phyloP scores from a whole-genome alignment of 2,888 invertebrate species.

The Griposia aprilina region DNA sequence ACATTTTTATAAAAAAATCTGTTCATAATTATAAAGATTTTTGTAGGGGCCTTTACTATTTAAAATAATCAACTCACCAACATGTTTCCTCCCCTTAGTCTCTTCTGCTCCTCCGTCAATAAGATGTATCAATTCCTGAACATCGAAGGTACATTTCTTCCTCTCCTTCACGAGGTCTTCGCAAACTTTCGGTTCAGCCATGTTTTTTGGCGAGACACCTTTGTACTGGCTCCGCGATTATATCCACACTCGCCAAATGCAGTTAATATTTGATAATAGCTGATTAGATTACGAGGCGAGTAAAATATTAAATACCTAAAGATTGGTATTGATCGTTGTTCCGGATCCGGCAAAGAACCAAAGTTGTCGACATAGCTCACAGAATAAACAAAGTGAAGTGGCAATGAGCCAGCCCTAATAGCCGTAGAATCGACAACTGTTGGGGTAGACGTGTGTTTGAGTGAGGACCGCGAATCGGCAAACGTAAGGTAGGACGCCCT shows the following conservation, averaged over 20 bases:
- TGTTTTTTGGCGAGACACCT: constrained; percentile 54
- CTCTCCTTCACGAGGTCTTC: constrained; percentile 93
- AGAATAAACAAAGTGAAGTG: neutral
- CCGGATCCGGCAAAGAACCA: neutral
- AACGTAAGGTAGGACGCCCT: neutral
- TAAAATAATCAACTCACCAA: constrained; percentile 73
- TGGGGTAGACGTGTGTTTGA: neutral
- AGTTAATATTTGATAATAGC: constrained; percentile 21
- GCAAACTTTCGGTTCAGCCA: constrained; percentile 85
- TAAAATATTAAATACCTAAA: neutral
- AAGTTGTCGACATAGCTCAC: neutral
- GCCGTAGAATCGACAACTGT: neutral
- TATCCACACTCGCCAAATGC: constrained; percentile 16
- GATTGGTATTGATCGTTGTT: neutral
- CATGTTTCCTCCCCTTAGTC: constrained; percentile 91
- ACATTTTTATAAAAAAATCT: neutral
- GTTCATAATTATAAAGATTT: neutral
- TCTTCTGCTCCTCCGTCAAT: constrained; percentile 94
- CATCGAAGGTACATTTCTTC: constrained; percentile 92
- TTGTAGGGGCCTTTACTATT: neutral
- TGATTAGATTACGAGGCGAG: constrained; percentile 50
- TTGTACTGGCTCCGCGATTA: constrained; percentile 16
- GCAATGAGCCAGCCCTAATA: neutral
- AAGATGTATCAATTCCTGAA: constrained; percentile 93
- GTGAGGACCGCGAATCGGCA: neutral